These are phyloP conservation scores for Enteromius treurensis DNA, from an alignment of 2,797 vertebrate species.

Conservation along the genomic window DNA sequence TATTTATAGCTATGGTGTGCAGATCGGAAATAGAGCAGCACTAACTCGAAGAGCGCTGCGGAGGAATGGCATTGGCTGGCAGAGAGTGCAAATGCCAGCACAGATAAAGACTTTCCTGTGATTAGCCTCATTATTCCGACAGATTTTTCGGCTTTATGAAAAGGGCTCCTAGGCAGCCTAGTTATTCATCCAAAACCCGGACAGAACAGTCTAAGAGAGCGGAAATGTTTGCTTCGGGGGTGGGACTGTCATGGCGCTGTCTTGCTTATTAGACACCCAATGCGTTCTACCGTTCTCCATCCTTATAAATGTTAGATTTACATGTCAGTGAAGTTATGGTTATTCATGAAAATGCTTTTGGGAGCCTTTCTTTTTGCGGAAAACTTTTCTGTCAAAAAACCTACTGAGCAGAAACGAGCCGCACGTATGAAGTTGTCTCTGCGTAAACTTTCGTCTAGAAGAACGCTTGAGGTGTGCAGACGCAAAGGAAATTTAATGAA, in stretches of 20 bases:
- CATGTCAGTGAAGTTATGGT: constrained; percentile 20
- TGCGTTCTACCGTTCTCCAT: not conserved
- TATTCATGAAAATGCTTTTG: constrained; percentile 16
- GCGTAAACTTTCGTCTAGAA: not conserved
- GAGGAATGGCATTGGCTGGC: constrained; percentile 47
- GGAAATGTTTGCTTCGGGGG: constrained; percentile 45
- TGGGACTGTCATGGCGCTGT: constrained; percentile 15
- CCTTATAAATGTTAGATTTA: constrained; percentile 31
- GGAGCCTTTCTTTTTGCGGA: not conserved
- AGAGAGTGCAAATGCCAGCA: constrained; percentile 67
- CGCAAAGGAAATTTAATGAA: not conserved
- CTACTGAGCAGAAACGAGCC: not conserved
- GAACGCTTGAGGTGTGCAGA: not conserved
- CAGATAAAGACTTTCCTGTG: constrained; percentile 68
- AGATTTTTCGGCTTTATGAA: constrained; percentile 66
- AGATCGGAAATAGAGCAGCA: constrained; percentile 64
- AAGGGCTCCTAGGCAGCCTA: constrained; percentile 63
- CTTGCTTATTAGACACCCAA: constrained; percentile 34
- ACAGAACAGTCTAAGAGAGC: constrained; percentile 24
- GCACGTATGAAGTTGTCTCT: not conserved
- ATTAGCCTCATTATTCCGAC: constrained; percentile 75
- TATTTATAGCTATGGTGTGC: constrained; percentile 27
- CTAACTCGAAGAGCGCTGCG: constrained; percentile 55
- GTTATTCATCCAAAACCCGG: constrained; percentile 48
- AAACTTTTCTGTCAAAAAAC: constrained; percentile 2